These are phyloP conservation scores for Drosophila paracracens DNA, from an alignment of 2,888 invertebrate species.

Conservation along the genomic window DNA sequence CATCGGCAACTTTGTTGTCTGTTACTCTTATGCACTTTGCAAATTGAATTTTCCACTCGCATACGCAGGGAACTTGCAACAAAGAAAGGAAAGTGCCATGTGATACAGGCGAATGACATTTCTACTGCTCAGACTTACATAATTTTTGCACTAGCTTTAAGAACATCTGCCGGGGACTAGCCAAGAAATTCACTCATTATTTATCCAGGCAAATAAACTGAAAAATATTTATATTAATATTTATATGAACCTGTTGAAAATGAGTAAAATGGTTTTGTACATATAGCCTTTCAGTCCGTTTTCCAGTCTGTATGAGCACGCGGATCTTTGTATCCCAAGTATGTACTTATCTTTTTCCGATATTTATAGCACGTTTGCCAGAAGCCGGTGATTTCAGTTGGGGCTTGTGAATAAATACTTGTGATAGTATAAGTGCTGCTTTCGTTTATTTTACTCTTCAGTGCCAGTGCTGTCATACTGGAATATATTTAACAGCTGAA, in stretches of 20 bases:
- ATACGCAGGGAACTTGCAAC: constrained; percentile 47
- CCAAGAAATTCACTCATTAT: background rate
- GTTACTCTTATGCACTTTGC: constrained; percentile 77
- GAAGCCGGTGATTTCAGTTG: background rate
- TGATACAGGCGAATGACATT: constrained; percentile 30
- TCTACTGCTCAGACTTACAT: constrained; percentile 6
- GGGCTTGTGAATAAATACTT: background rate
- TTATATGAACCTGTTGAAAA: too few species aligned
- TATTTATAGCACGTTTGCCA: background rate
- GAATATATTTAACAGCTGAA: background rate
- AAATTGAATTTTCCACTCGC: constrained; percentile 79
- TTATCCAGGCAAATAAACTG: too few species aligned
- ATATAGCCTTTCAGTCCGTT: too few species aligned
- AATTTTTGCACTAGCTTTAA: constrained; percentile 9
- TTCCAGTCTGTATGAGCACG: too few species aligned
- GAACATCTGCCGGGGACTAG: background rate
- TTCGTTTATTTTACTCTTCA: background rate
- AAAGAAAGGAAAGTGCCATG: constrained; percentile 25
- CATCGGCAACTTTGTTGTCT: constrained; percentile 36
- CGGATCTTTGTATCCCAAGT: too few species aligned
- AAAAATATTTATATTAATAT: too few species aligned
- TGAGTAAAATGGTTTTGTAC: too few species aligned
- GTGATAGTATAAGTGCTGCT: background rate
- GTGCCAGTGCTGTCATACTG: background rate
- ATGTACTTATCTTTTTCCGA: too few species aligned